Conservation (phyloP, 2,797 vertebrate species). For the Scolopax rusticola region DNA sequence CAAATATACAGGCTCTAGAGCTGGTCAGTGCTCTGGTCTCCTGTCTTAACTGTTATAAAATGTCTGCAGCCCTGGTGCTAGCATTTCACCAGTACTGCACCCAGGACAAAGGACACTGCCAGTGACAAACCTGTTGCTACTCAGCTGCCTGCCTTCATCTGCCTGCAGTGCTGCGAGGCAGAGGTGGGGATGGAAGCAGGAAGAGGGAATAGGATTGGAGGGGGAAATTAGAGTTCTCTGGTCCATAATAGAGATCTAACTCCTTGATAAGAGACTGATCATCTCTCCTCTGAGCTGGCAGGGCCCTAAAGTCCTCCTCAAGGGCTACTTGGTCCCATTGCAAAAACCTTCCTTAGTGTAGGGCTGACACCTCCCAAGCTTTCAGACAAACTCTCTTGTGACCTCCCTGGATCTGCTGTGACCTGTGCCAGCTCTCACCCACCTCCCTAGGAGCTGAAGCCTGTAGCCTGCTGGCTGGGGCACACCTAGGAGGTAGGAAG, state of each 20-base stretch:
- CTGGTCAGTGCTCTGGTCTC: not conserved
- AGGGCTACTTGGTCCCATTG: not conserved
- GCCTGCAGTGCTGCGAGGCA: fast-evolving
- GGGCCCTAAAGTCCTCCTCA: not conserved
- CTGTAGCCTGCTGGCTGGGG: not conserved
- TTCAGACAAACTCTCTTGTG: not conserved
- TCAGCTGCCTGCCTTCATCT: not conserved
- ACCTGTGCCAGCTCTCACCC: not conserved
- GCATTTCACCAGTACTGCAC: not conserved
- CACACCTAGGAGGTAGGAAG: not conserved
- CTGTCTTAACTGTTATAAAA: not conserved
- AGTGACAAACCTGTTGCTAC: not conserved
- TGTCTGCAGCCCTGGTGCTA: not conserved
- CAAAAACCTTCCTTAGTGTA: not conserved
- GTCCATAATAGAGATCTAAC: not conserved
- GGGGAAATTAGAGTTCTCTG: not conserved
- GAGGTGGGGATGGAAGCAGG: not conserved
- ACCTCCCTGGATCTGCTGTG: not conserved
- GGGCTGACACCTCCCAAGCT: not conserved
- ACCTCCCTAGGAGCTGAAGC: not conserved
- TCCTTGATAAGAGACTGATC: not conserved
- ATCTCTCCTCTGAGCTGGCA: not conserved
- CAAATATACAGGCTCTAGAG: not conserved
- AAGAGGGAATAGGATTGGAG: not conserved
- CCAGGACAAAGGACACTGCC: not conserved